Evolutionary conservation across 1,140 invertebrate genomes (phyloP), one percentile per base, ranked within the genome.

Genomic region (Formica exsecta): DNA sequence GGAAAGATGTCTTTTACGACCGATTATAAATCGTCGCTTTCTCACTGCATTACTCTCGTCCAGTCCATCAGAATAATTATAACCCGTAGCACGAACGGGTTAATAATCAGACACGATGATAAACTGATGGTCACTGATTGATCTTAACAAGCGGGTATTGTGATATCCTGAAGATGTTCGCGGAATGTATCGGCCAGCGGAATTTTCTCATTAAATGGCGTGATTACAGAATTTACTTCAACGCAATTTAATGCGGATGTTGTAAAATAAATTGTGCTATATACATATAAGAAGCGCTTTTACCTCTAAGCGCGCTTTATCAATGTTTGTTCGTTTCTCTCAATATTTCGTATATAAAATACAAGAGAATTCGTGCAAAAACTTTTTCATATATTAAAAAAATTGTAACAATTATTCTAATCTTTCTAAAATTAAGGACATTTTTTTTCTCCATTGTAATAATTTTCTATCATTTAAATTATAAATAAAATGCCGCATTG

Each of bases 11-110:
- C 80, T 85, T 91, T 91, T 89, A 91, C 89, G 81, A 89, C 85
- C 83, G 85, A 91, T 91, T 91, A 89, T 91, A 91, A 91, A 91
- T 91, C 77, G 77, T 86, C 87, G 87, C 85, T 91, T 87, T 89
- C 90, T 89, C 90, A 71, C 74, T 71, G 86, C 38, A 86, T 83
- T 81, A 81, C 61, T 59, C 68, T 51, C 71, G 68, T 81, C 44
- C 65, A 64, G 41, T 25, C 41, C 38, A 51, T 59, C 70, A 59
- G 66, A 80, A 80, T 87, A 87, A 88, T 88, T 86, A 86, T 70
- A 71, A 85, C 74, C 80, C 44, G 59, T 65, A 70, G 68, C 19
- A 57, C 29, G 61, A 22, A 59, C 59, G 22, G 48, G 71, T 86
- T 89, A 83, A 89, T 64, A 79, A 86, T 64, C 73, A 29, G 64